Base-by-base conservation (phyloP, 2,113 vertebrate genomes). In the Heteronetta atricapilla region DNA sequence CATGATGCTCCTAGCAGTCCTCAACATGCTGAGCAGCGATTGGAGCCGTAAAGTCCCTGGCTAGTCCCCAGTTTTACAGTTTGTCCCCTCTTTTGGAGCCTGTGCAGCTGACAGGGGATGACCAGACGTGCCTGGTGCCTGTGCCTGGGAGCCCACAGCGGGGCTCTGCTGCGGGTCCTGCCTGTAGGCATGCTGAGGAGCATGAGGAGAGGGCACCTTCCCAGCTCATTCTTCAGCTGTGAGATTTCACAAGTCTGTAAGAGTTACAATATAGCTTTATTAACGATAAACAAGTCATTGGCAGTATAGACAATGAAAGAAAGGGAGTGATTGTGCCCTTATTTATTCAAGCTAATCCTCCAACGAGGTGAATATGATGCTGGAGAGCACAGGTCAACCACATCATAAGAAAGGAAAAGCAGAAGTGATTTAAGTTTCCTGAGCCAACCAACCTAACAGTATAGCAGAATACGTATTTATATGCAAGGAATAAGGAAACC, bases 311-410 rank as follows among this genome's bases (percentile, higher is more conserved):
- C 34, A 76, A 15, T 16, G 34, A 33, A 62, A 85, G 67, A 84
- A 69, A 80, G 18, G 50, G 29, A 82, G 14, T 2, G 4, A 55
- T 8, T 33, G 5, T 69, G 55, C 36, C 34, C 36, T 80, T 82
- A 46, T 69, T 92, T 87, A 94, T 77, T 88, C 31, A 88, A 34
- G 63, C 34, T 80, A 88, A 40, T 79, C 67, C 40, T 63, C 64
- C 58, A 76, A 36, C 0, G 1, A 82, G 14, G 20, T 55, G 31
- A 86, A 77, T 48, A 33, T 26, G n/a, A 82, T 73, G n/a, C 63
- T 74, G 72, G 50, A 85, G 31, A 58, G 55, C 42, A 75, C 44
- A 76, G 67, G 50, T 36, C 25, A 69, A 53, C 22, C 28, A 44
- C 50, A 20, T 29, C 55, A 16, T 15, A 31, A 85, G 40, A 89